These are phyloP conservation scores for Isurus oxyrinchus DNA, from an alignment of 2,113 vertebrate genomes.

Conservation along the genomic window DNA sequence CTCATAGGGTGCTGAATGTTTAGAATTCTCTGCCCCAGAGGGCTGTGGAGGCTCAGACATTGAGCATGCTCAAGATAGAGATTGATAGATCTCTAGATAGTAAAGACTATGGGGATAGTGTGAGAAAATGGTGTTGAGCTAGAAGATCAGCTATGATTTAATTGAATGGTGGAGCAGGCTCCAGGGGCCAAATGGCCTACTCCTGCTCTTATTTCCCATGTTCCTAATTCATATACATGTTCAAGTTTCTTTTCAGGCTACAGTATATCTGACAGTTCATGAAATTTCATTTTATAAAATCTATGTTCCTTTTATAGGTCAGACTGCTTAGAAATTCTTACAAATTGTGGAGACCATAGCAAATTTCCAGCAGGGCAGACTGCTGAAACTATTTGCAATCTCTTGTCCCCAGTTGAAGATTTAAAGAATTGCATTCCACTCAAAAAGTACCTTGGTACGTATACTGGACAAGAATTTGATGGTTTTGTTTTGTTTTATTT, in stretches of 20 bases:
- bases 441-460: constrained; percentile 87
- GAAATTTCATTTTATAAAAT: background rate
- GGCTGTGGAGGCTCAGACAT: no score
- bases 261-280: background rate
- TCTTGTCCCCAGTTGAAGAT: constrained; percentile 84
- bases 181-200: no score
- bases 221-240: background rate
- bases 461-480: background rate
- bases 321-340: constrained; percentile 93
- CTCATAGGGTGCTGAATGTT: no score
- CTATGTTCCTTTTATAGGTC: constrained; percentile 60
- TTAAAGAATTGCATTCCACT: constrained; percentile 87
- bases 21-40: no score
- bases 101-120: no score
- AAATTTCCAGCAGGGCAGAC: constrained; percentile 83
- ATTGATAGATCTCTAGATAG: no score
- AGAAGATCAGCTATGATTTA: no score
- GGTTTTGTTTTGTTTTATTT: background rate
- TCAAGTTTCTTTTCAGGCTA: background rate
- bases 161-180: no score
- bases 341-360: constrained; percentile 83
- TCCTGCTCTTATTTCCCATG: no score
- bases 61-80: no score
- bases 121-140: no score
- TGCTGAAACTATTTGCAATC: constrained; percentile 89